Evolutionary conservation across 2,888 invertebrate species (phyloP), one percentile per base, ranked within the genome.

Genomic region (Zele albiditarsus): DNA sequence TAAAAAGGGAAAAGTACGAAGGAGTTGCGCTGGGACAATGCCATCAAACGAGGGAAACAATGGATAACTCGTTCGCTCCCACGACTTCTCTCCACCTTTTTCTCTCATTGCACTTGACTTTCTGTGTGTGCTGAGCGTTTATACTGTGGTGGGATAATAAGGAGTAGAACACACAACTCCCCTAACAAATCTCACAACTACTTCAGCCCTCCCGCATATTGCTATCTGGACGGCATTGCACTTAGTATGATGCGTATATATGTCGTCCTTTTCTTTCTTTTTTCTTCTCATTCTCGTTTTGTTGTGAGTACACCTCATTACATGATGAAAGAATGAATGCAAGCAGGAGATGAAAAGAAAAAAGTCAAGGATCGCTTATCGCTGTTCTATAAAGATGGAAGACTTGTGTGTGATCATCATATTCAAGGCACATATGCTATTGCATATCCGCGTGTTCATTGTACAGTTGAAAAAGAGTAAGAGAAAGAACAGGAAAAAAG

Each of bases 61-160:
- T 67, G 16, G 63, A 42, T n/a, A 72, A 62, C 33, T 73, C 57
- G 33, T 49, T 75, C 46, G 73, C 75, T 82, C 75, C 77, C 77
- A 81, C 77, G 77, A 76, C 76, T 82, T 69, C 16, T 53, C 8
- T 74, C 67, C 49, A 60, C 73, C 60, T 73, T 46, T 63, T 68
- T 49, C 46, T 46, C 46, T 60, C 58, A 27, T 27, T 66, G 57
- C 27, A 42, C 33, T 33, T 33, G 69, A 57, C 53, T 53, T 20
- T 53, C 20, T 53, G 53, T 68, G 27, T 27, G 28, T n/a, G 53
- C 53, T 53, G 20, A 10, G 49, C 27, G 49, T 49, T 27, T 49
- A 27, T 68, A 68, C 49, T 4, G 28, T 53, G 27, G 16, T 27
- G 27, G 27, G 53, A 53, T 53, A 53, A 53, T 23, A 20, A 53